Evolutionary conservation across 2,797 vertebrate species (phyloP), one percentile per base, ranked within the genome.

Genomic region (Scarus forsteni): DNA sequence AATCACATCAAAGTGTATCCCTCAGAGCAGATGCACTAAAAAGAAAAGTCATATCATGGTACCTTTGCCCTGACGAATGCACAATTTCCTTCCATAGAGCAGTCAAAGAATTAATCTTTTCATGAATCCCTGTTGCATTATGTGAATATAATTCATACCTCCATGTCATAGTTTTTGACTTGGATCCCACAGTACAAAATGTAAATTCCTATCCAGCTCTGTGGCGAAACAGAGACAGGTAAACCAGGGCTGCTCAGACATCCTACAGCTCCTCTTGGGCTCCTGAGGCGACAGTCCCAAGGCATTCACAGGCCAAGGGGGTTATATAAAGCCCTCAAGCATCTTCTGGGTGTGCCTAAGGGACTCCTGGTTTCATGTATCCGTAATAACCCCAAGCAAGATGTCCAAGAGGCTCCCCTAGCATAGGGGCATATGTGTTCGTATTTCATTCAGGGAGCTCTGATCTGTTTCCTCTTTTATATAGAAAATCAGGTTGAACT

Each of bases 1-100:
- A 86, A 88, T 84, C 79, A 84, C 87, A 86, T 90, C 84, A 90
- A 90, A 89, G 88, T 61, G 42, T n/a, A 58, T 69, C 69, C 52
- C 60, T 66, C 6, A 38, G 42, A 63, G 46, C 52, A 74, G 70
- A 60, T 61, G 15, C 60, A 10, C 61, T 63, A 66, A 19, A 75
- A 61, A 61, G 58, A 27, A 55, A 7, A 15, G 70, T 73, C n/a
- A 13, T 42, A 60, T 55, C 14, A 35, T 45, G 59, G 49, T 61
- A 78, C 70, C 75, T 77, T 66, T 60, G 66, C 34, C 43, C 50
- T 42, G 27, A 35, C 12, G 10, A 40, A 43, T 16, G 34, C 13
- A 34, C 62, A 45, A 70, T 51, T 15, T 6, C 9, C 44, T 56
- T 51, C n/a, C 48, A 12, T 11, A 16, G 39, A 38, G 19, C 0